Conservation (phyloP, 2,113 vertebrate species). For the Lophura nycthemera region DNA sequence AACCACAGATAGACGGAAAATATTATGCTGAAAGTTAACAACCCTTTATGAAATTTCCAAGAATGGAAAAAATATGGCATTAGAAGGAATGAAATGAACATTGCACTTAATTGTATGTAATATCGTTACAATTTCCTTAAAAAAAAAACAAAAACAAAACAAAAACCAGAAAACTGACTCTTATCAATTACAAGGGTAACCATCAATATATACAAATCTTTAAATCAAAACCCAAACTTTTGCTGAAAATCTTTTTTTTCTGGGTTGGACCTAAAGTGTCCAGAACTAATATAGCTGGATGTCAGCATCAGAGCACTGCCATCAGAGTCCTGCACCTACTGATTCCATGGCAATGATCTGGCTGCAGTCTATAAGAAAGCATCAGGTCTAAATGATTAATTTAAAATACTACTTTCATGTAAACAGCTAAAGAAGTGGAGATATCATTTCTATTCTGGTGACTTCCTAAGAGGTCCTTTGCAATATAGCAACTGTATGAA, state of each 20-base stretch:
- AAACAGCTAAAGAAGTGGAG: not conserved
- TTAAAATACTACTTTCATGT: not conserved
- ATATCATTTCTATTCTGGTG: not conserved
- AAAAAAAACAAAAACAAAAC: not conserved
- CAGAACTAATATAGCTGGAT: not conserved
- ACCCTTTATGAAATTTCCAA: not conserved
- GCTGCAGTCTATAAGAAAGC: not conserved
- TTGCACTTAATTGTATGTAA: not conserved
- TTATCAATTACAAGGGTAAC: not conserved
- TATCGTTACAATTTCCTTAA: not conserved
- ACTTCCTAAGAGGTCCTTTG: not conserved
- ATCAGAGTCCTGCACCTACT: not conserved
- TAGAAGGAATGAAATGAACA: not conserved
- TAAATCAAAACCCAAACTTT: not conserved
- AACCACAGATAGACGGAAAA: slow-evolving; percentile 43
- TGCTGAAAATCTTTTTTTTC: not conserved
- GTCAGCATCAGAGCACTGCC: not conserved
- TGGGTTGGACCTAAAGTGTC: not conserved
- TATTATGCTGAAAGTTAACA: not conserved
- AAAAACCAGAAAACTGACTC: too few relatives aligned
- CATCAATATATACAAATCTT: not conserved
- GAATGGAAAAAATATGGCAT: not conserved
- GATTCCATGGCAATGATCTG: not conserved
- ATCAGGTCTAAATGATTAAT: not conserved
- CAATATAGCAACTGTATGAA: not conserved